These are phyloP conservation scores for Rhagologus leucostigma DNA, from an alignment of 2,113 vertebrate species.

Conservation along the genomic window DNA sequence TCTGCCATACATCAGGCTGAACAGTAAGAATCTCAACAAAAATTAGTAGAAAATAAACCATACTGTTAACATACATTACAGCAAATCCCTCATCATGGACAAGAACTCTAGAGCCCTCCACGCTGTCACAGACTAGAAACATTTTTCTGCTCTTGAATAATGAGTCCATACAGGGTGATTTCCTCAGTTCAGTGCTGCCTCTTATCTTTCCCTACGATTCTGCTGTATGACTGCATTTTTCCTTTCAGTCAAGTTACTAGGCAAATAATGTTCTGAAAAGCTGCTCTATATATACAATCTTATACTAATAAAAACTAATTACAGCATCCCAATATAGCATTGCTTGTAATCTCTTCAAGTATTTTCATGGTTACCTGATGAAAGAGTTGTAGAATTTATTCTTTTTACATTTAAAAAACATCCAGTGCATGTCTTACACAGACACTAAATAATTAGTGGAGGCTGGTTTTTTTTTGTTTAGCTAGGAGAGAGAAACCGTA, in stretches of 20 bases:
- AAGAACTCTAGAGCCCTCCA: neutral
- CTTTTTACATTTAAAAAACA: neutral
- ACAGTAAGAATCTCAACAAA: neutral
- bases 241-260: neutral
- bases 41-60: neutral
- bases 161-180: neutral
- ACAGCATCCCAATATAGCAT: neutral
- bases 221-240: neutral
- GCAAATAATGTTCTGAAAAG: neutral
- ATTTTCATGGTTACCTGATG: neutral
- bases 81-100: neutral
- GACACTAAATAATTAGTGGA: neutral
- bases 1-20: neutral
- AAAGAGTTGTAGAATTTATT: neutral
- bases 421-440: neutral
- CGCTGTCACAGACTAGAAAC: neutral
- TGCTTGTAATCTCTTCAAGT: neutral
- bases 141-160: neutral
- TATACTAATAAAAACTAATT: neutral
- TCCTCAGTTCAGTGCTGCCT: neutral
- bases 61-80: neutral
- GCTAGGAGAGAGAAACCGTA: neutral
- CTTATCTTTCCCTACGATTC: neutral
- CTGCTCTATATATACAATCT: neutral
- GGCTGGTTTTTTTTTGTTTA: neutral